phyloP scores from a whole-genome alignment of 2,888 invertebrate genomes.

The Lithophane ornitopus region DNA sequence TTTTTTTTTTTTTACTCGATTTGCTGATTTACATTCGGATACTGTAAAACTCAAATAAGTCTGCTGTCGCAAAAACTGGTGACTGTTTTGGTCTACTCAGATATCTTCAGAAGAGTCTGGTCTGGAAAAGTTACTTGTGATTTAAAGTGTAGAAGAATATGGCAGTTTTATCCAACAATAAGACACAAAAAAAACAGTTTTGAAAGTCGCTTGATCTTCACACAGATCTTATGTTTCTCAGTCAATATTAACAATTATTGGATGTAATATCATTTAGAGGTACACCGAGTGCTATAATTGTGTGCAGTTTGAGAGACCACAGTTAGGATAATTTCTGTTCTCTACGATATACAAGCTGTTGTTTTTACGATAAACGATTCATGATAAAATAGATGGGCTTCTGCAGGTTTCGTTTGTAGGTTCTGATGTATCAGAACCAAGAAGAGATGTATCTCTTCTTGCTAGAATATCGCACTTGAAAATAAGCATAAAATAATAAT shows the following conservation, averaged over 20 bases:
- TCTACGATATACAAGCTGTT: slow-evolving; percentile 16
- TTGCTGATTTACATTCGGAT: too few species aligned
- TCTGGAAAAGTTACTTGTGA: too few species aligned
- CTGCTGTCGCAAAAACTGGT: too few species aligned
- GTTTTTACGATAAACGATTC: neutral
- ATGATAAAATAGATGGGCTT: neutral
- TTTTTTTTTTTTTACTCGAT: neutral
- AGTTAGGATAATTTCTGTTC: slow-evolving; percentile 16
- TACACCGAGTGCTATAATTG: neutral
- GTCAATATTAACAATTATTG: slow-evolving; percentile 12
- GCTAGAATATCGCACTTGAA: neutral
- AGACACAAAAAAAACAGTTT: too few species aligned
- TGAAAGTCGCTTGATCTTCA: too few species aligned
- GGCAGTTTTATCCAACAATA: too few species aligned
- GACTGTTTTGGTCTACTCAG: too few species aligned
- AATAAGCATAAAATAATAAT: neutral
- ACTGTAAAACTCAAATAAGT: too few species aligned
- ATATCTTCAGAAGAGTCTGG: too few species aligned
- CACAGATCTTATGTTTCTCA: neutral
- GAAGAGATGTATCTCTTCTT: neutral
- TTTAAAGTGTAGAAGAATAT: too few species aligned
- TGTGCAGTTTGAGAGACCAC: slow-evolving; percentile 7
- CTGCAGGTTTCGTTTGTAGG: too few species aligned
- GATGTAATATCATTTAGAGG: slow-evolving; percentile 25
- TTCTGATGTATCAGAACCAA: neutral